Evolutionary conservation across 2,797 vertebrate species (phyloP), one percentile per base, ranked within the genome.

Genomic region (Echeneis naucrates): DNA sequence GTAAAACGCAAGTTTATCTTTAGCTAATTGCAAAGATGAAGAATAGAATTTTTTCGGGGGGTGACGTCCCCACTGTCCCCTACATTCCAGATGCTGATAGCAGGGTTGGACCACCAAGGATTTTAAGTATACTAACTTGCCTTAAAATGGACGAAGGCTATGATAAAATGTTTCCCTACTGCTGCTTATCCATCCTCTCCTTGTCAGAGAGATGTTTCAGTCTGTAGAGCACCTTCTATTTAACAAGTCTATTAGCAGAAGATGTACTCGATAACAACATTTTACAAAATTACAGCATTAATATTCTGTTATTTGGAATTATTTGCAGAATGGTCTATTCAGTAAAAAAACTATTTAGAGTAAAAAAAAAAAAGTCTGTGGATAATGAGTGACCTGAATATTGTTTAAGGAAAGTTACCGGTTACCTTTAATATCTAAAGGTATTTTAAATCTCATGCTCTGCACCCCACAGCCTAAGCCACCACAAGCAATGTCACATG

Each of bases 71-170:
- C 75, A 75, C 82, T 51, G 69, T 72, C 82, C 82, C 88, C n/a
- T n/a, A 73, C 91, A 89, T 93, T 94, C 93, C 94, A 93, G 80
- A 93, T 87, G 85, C 91, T 92, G 92, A 94, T 93, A 94, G 84
- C 79, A 72, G 74, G 68, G 56, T 81, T 77, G 84, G 94, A 94
- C 94, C 94, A 95, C 94, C 94, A 94, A 92, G 87, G 91, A 85
- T 81, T 88, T 87, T 72, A 88, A 92, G 88, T 88, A 87, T 85
- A 85, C 83, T 88, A 87, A 88, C 89, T 90, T 86, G 85, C 88
- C 83, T 90, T 75, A 63, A 82, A 85, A 91, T 91, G 92, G 82
- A 89, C 88, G 82, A 92, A 88, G 83, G 74, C 74, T 68, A 66
- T 75, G 90, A 94, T 91, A 92, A 92, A 93, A 89, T 77, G 77